phyloP scores from a whole-genome alignment of 1,140 invertebrate genomes.

The Belonocnema kinseyi region DNA sequence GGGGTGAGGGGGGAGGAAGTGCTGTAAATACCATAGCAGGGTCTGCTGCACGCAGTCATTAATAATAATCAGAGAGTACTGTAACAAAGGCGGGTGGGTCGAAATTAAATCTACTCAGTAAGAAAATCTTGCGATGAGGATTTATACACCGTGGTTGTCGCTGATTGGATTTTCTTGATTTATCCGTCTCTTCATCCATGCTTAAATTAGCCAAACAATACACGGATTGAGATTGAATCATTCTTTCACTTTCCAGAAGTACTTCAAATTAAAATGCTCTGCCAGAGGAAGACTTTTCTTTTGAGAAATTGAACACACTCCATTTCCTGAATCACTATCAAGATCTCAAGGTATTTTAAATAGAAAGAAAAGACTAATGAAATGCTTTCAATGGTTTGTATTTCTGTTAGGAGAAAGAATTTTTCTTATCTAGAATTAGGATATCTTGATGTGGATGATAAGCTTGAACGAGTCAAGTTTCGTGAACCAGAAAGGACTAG shows the following conservation, averaged over 20 bases:
- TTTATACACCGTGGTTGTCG: conserved; percentile 1
- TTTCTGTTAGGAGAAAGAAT: too few relatives aligned
- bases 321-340: too few relatives aligned
- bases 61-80: conserved; percentile 53
- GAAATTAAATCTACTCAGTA: conserved; percentile 56
- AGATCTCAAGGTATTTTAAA: too few relatives aligned
- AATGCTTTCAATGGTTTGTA: too few relatives aligned
- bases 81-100: conserved; percentile 43
- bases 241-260: not conserved
- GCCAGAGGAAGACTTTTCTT: not conserved
- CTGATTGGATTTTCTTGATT: conserved; percentile 47
- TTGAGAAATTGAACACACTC: too few relatives aligned
- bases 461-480: too few relatives aligned
- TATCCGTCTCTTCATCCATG: conserved; percentile 30
- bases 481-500: too few relatives aligned
- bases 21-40: conserved; percentile 42
- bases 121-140: conserved; percentile 54
- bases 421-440: too few relatives aligned
- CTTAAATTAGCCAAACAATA: conserved; percentile 6
- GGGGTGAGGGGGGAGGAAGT: conserved; percentile 34
- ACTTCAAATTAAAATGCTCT: not conserved
- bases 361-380: too few relatives aligned
- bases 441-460: too few relatives aligned
- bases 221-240: not conserved
- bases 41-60: conserved; percentile 55